phyloP scores from a whole-genome alignment of 2,888 invertebrate species.

The Euspilapteryx auroguttella region DNA sequence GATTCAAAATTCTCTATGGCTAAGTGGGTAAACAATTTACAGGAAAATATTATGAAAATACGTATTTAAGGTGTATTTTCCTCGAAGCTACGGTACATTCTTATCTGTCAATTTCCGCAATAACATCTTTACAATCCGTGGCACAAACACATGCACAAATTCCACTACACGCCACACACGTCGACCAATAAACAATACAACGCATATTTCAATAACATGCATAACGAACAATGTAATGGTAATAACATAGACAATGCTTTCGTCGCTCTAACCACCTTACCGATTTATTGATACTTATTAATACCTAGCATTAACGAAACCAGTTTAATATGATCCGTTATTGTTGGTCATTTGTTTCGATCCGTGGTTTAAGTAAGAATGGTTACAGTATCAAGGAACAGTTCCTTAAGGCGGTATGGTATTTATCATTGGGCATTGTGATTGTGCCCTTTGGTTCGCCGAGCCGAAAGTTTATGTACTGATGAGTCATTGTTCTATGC shows the following conservation, averaged over 20 bases:
- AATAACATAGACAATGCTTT: conserved; percentile 49
- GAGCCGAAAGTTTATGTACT: conserved; percentile 6
- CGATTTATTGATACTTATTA: conserved; percentile 41
- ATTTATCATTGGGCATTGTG: conserved; percentile 43
- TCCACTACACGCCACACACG: not conserved
- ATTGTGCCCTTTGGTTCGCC: conserved; percentile 20
- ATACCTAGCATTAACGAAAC: not conserved
- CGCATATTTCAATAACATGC: conserved; percentile 53
- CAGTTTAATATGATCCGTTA: too few relatives aligned
- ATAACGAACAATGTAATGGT: conserved; percentile 53
- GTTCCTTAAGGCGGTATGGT: conserved; percentile 29
- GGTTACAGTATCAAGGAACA: conserved; percentile 15
- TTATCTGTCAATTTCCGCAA: too few relatives aligned
- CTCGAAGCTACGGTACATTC: too few relatives aligned
- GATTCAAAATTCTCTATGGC: too few relatives aligned
- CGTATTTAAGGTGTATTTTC: too few relatives aligned
- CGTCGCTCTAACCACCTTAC: conserved; percentile 52
- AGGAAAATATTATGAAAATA: too few relatives aligned
- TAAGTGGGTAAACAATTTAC: too few relatives aligned
- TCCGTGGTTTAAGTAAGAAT: too few relatives aligned
- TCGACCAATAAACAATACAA: conserved; percentile 29
- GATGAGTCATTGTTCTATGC: conserved; percentile 9
- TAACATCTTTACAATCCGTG: too few relatives aligned
- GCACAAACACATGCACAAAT: too few relatives aligned
- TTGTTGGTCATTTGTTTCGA: too few relatives aligned